A percentile compares a stretch with the other conserved stretches of the same genome.
These are phyloP conservation scores for Clytia hemisphaerica DNA, from an alignment of 30 jellyfish, hydroid and myxozoan species.

Conservation along the genomic window DNA sequence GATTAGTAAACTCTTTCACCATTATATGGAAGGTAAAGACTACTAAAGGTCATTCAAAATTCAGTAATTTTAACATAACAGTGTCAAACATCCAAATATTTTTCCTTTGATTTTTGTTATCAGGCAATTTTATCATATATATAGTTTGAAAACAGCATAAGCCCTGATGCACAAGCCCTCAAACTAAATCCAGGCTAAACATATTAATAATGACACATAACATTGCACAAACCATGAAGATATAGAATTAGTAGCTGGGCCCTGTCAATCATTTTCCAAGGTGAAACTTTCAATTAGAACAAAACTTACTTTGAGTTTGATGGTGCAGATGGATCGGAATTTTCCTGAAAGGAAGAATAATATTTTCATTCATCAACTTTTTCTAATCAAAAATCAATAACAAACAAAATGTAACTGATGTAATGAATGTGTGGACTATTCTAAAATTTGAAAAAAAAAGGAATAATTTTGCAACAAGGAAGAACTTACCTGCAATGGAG, in stretches of 20 bases:
- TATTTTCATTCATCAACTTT: too few relatives aligned
- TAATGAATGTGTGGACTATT: too few relatives aligned
- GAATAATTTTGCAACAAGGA: too few relatives aligned
- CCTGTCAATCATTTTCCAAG: background rate
- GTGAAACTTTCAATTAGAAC: background rate
- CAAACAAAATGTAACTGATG: background rate
- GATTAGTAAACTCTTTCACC: background rate
- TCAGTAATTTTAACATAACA: background rate
- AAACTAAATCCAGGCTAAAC: too few relatives aligned
- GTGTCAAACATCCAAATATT: background rate
- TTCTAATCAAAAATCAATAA: too few relatives aligned
- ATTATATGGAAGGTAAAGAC: too few relatives aligned
- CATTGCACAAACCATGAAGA: background rate
- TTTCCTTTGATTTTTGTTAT: background rate
- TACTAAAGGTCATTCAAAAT: too few relatives aligned
- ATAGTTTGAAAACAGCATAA: background rate
- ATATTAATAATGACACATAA: background rate
- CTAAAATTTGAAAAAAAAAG: background rate
- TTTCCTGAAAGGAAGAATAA: constrained; percentile 47
- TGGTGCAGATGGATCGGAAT: constrained; percentile 38
- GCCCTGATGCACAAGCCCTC: too few relatives aligned
- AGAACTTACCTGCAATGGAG: constrained; percentile 30
- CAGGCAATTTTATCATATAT: background rate
- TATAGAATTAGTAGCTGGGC: constrained; percentile 6
- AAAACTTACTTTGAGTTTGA: constrained; percentile 38